Base-by-base conservation (phyloP, 2,113 vertebrate species). In the Spea multiplicata region DNA sequence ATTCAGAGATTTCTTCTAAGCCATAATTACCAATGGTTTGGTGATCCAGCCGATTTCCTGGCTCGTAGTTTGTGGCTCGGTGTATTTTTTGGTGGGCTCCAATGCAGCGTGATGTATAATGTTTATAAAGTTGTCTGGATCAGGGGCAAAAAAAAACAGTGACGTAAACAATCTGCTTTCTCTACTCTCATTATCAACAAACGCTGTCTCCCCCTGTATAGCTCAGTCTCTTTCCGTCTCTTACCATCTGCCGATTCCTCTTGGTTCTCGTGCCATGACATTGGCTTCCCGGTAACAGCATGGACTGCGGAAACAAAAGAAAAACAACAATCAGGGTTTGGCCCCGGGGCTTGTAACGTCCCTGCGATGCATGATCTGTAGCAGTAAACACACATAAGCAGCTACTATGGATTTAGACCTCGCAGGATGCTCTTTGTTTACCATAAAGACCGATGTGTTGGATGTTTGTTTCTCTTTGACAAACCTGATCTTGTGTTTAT, bases 31-130 rank as follows among this genome's bases (percentile, higher is more conserved):
- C 93, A 96, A 86, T 48, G 94, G 91, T 12, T 83, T 81, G 0
- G 93, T 87, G 30, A 93, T 75, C 97, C 96, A 98, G 74, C 96
- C 96, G 44, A 96, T 92, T 88, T 96, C 94, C 73, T 97, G 96
- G 82, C 91, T 92, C 85, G 93, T 93, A 0, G 95, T 97, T 86
- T 93, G 88, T 17, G 96, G 94, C 79, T 84, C 82, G 1, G 85
- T 6, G 8, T 95, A 95, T 83, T 96, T 97, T 86, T 90, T 93
- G n/a, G 84, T 91, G 46, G 96, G 95, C 71, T 88, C 91, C 78
- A 86, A 78, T 6, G 81, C 86, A 47, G 93, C 91, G 0, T 82
- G 86, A 66, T 92, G 91, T 81, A 95, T 88, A 16, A 93, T 83
- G 12, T 91, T 86, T 49, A 95, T 84, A 83, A 96, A 95, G 49